A percentile compares a stretch with the other conserved stretches of the same genome.
These are phyloP conservation scores for Stenopsyche tienmushanensis DNA, from an alignment of 1,140 invertebrate genomes.

Conservation along the genomic window DNA sequence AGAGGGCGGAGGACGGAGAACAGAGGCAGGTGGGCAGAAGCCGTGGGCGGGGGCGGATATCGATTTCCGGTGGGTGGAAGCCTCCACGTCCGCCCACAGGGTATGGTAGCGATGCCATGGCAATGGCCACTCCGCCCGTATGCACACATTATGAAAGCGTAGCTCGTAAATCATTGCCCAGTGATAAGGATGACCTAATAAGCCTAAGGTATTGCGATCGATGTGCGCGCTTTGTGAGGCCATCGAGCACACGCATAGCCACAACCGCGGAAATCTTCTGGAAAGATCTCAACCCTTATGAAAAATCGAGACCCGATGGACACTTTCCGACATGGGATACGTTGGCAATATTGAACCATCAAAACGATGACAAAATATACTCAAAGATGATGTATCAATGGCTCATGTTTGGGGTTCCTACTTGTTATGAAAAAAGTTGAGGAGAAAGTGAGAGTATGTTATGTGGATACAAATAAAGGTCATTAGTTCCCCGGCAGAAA, in stretches of 20 bases:
- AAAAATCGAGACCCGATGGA: too few relatives aligned
- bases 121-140: conserved; percentile 24
- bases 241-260: background rate
- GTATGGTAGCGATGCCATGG: conserved; percentile 32
- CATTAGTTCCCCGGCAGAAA: background rate
- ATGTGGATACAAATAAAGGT: background rate
- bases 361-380: too few relatives aligned
- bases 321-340: too few relatives aligned
- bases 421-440: too few relatives aligned
- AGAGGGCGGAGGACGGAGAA: conserved; percentile 2
- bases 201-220: conserved; percentile 16
- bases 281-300: too few relatives aligned
- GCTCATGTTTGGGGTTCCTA: too few relatives aligned
- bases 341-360: too few relatives aligned
- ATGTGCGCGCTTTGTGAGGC: conserved; percentile 1
- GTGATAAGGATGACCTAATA: conserved; percentile 30
- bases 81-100: background rate
- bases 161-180: conserved; percentile 21
- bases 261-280: background rate
- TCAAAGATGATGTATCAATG: too few relatives aligned
- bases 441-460: too few relatives aligned
- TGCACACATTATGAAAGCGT: conserved; percentile 23
- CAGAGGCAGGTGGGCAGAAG: conserved; percentile 12
- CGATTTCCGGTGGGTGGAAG: conserved; percentile 33
- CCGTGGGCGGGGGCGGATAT: conserved; percentile 32